These are phyloP conservation scores for Diglossa cyanea DNA, from an alignment of 2,797 vertebrate species.

Conservation along the genomic window DNA sequence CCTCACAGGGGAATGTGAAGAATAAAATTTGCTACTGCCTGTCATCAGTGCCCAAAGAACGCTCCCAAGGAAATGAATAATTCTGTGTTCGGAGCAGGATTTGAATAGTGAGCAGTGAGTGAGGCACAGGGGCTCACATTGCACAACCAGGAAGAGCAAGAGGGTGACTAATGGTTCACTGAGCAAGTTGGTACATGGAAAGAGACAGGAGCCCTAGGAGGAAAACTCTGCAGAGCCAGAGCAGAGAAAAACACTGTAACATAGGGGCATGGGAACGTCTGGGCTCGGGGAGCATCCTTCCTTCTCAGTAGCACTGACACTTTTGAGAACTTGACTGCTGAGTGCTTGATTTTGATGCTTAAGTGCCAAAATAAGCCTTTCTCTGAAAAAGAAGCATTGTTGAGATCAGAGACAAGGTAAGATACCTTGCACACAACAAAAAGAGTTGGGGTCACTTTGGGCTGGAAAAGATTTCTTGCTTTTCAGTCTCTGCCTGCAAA, in stretches of 20 bases:
- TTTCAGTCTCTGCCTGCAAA: constrained; percentile 10
- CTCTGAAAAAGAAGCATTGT: neutral
- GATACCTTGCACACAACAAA: neutral
- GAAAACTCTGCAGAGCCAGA: neutral
- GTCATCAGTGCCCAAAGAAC: neutral
- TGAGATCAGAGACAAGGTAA: neutral
- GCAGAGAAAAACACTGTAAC: neutral
- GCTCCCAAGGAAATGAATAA: constrained; percentile 45
- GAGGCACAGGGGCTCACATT: constrained; percentile 16
- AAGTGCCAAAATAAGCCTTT: neutral
- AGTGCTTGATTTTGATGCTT: neutral
- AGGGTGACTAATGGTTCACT: constrained; percentile 32
- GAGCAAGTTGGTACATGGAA: constrained; percentile 15
- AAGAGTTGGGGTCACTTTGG: neutral
- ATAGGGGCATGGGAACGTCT: accelerated
- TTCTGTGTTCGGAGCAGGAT: neutral
- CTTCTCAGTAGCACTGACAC: neutral
- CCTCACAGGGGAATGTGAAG: neutral
- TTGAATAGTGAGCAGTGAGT: neutral
- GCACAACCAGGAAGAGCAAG: constrained; percentile 18
- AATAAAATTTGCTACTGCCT: neutral
- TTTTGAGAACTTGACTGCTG: neutral
- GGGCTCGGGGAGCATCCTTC: neutral
- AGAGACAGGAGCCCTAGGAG: neutral
- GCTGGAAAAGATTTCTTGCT: constrained; percentile 19